Evolutionary conservation across 2,888 invertebrate genomes (phyloP).

Genomic region (Phalera bucephala): DNA sequence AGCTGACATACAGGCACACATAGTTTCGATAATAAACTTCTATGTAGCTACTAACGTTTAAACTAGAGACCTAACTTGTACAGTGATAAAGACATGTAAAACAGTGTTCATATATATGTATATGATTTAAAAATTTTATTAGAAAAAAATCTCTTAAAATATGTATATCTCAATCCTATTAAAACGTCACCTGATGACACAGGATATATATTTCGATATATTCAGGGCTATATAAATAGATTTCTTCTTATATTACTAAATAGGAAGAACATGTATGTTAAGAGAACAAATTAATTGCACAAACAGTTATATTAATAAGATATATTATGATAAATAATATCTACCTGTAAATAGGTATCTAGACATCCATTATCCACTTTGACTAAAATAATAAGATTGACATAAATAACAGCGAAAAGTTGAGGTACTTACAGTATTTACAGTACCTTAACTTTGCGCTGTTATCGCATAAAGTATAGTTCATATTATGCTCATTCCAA

Average conservation of each 20-base stretch:
- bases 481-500: too few species aligned
- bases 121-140: conserved; percentile 70
- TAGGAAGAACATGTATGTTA: conserved; percentile 73
- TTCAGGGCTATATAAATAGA: conserved; percentile 73
- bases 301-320: conserved; percentile 55
- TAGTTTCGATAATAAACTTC: conserved; percentile 48
- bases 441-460: too few species aligned
- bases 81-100: conserved; percentile 74
- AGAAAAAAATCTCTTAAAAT: conserved; percentile 82
- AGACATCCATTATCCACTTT: too few species aligned
- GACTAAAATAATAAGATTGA: too few species aligned
- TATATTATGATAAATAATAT: background rate
- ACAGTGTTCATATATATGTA: conserved; percentile 61
- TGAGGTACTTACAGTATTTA: too few species aligned
- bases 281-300: conserved; percentile 76
- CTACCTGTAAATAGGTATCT: conserved; percentile 26
- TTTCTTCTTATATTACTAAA: conserved; percentile 62
- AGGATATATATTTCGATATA: conserved; percentile 58
- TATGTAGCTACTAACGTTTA: conserved; percentile 47
- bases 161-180: conserved; percentile 69
- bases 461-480: too few species aligned
- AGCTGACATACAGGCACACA: conserved; percentile 62
- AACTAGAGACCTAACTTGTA: conserved; percentile 65
- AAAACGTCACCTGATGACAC: conserved; percentile 48
- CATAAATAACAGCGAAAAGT: too few species aligned